Conservation (phyloP, 2,113 vertebrate genomes). For the Equus przewalskii region DNA sequence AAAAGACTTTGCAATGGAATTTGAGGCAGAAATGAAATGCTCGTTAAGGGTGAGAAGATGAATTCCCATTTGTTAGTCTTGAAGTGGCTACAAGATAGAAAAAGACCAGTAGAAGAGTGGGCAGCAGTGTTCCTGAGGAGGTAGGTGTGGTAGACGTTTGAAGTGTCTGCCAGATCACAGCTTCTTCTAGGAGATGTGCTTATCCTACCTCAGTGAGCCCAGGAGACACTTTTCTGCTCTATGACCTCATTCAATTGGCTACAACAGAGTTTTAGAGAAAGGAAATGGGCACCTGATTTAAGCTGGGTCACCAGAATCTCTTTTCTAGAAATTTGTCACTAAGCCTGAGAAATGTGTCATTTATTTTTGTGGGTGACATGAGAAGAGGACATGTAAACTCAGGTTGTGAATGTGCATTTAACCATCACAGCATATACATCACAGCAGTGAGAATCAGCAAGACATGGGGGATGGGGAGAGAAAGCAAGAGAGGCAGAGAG, state of each 20-base stretch:
- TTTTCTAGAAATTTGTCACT: background rate
- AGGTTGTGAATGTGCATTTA: background rate
- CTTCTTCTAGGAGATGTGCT: background rate
- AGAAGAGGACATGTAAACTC: background rate
- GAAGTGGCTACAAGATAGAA: background rate
- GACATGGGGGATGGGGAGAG: background rate
- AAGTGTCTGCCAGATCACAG: background rate
- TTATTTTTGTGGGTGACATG: background rate
- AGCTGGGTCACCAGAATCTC: background rate
- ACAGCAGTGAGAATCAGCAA: background rate
- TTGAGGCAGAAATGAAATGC: conserved; percentile 5
- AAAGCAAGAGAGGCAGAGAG: background rate
- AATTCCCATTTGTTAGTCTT: background rate
- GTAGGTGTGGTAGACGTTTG: background rate
- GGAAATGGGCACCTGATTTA: background rate
- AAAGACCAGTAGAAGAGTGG: background rate
- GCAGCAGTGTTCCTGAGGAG: background rate
- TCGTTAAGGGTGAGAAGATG: background rate
- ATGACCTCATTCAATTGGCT: background rate
- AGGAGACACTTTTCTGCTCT: background rate
- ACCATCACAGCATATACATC: background rate
- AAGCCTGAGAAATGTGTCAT: background rate
- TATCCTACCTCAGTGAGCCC: background rate
- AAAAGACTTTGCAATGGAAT: background rate
- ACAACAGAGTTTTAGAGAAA: background rate